These are phyloP conservation scores for Dufourea novaeangliae DNA, from an alignment of 1,140 invertebrate genomes.

Conservation along the genomic window DNA sequence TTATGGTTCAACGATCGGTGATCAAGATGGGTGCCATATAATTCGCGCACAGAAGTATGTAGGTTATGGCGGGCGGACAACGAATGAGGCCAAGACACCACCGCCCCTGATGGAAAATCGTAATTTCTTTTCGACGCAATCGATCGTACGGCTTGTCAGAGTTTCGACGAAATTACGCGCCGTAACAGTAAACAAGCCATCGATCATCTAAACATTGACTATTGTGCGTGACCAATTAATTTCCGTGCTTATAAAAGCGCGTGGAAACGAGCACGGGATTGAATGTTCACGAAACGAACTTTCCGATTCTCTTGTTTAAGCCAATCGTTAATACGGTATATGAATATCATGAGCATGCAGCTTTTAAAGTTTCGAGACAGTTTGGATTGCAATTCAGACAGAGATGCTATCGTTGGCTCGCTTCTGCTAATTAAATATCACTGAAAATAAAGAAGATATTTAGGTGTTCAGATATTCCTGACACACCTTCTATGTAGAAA, in stretches of 20 bases:
- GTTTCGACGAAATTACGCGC: constrained; percentile 43
- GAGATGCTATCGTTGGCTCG: too few species aligned
- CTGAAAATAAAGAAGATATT: too few species aligned
- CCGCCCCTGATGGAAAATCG: constrained; percentile 30
- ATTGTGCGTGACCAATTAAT: constrained; percentile 34
- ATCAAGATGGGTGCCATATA: background rate
- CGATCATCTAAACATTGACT: constrained; percentile 46
- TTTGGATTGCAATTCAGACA: too few species aligned
- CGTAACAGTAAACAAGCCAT: constrained; percentile 17
- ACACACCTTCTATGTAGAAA: too few species aligned
- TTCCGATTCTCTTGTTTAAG: background rate
- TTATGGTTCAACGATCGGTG: background rate
- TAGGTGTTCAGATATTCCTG: too few species aligned
- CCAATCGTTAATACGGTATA: too few species aligned
- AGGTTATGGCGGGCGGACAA: constrained; percentile 24
- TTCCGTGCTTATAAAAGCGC: constrained; percentile 15
- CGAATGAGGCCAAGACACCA: constrained; percentile 1
- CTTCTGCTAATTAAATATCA: too few species aligned
- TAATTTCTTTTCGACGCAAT: constrained; percentile 54
- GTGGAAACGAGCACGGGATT: background rate
- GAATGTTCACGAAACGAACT: background rate
- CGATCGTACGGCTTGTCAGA: constrained; percentile 38
- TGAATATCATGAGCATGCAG: too few species aligned
- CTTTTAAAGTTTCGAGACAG: too few species aligned
- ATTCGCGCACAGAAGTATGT: background rate